Evolutionary conservation across 1,140 invertebrate genomes (phyloP).

Genomic region (Notospermus geniculatus): DNA sequence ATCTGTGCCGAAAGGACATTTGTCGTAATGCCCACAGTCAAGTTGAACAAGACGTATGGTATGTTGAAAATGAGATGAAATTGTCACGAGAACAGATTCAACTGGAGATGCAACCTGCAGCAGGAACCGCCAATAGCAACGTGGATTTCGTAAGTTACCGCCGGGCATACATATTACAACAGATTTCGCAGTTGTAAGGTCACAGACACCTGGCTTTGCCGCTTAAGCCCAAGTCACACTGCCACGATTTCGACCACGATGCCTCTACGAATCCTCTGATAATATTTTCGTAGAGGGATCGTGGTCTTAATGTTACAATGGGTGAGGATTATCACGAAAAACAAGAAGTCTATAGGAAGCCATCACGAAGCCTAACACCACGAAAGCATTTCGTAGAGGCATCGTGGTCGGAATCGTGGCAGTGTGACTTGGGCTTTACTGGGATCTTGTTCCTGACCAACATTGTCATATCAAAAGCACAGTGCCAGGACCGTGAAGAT

Average conservation of each 20-base stretch:
- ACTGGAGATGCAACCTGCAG: not conserved
- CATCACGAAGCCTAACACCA: too few species aligned
- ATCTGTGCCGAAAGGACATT: conserved; percentile 33
- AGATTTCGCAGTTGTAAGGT: too few species aligned
- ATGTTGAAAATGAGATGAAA: not conserved
- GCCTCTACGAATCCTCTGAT: not conserved
- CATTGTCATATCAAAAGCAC: not conserved
- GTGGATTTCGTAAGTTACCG: not conserved
- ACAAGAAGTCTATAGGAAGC: too few species aligned
- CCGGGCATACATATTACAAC: too few species aligned
- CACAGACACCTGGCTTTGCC: too few species aligned
- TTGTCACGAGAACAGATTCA: not conserved
- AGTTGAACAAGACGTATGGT: not conserved
- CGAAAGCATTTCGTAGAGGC: too few species aligned
- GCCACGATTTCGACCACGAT: too few species aligned
- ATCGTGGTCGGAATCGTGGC: too few species aligned
- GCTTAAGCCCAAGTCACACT: not conserved
- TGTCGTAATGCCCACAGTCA: conserved; percentile 23
- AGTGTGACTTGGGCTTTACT: too few species aligned
- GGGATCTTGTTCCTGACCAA: too few species aligned
- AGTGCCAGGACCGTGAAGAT: not conserved
- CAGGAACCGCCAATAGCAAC: not conserved
- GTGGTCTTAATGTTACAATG: too few species aligned
- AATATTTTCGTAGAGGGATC: not conserved
- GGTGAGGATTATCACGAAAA: too few species aligned